These are phyloP conservation scores for Tetragonula carbonaria DNA, from an alignment of 2,888 invertebrate genomes.

Conservation along the genomic window DNA sequence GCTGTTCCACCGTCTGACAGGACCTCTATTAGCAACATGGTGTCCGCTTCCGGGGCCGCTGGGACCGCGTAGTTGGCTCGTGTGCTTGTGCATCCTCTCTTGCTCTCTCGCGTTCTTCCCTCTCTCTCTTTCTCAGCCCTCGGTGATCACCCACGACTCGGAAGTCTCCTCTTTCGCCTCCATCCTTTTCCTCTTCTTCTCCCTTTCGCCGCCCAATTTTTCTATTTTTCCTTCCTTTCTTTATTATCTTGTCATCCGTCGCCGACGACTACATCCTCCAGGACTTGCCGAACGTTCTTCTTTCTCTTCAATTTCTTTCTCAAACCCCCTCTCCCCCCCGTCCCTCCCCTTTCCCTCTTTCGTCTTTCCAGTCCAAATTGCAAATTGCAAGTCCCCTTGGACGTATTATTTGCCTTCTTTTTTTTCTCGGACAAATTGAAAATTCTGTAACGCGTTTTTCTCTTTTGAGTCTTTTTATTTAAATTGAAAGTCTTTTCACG, in stretches of 20 bases:
- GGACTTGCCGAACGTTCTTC: slow-evolving; percentile 2
- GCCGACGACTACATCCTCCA: slow-evolving; percentile 20
- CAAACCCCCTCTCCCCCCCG: too few relatives aligned
- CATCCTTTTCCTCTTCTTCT: slow-evolving; percentile 17
- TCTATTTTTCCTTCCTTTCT: background rate
- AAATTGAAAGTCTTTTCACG: background rate
- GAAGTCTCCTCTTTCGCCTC: slow-evolving; percentile 56
- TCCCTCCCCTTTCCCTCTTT: background rate
- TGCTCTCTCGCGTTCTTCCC: background rate
- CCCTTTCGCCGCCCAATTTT: slow-evolving; percentile 52
- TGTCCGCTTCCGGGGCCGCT: slow-evolving; percentile 66
- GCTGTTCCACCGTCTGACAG: slow-evolving; percentile 85
- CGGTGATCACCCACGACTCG: slow-evolving; percentile 61
- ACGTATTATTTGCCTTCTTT: background rate
- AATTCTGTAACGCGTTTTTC: background rate
- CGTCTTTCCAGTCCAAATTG: background rate
- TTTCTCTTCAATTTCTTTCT: background rate
- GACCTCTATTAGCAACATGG: slow-evolving; percentile 77
- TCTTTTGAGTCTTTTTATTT: background rate
- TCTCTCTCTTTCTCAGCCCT: slow-evolving; percentile 43
- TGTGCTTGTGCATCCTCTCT: slow-evolving; percentile 82
- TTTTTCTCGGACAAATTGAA: background rate
- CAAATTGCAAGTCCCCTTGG: too few relatives aligned
- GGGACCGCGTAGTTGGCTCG: slow-evolving; percentile 79
- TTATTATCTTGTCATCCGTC: slow-evolving; percentile 33